Conservation (phyloP, 2,888 invertebrate genomes). For the Spilarctia lutea region DNA sequence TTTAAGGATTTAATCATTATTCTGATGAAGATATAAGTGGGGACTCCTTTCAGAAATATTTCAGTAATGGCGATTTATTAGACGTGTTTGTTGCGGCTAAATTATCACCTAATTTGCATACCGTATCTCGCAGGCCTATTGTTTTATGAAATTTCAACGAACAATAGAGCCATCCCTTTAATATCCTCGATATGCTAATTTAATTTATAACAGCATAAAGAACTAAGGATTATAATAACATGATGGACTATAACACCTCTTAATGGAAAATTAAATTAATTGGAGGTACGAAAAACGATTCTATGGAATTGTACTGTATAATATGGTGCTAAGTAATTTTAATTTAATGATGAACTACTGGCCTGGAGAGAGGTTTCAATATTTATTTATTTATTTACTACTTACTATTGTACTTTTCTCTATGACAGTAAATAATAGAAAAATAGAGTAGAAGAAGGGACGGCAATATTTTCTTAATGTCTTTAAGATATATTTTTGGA, state of each 20-base stretch:
- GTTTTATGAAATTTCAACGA: slow-evolving; percentile 2
- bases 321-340: background rate
- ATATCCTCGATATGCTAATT: slow-evolving; percentile 9
- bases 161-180: slow-evolving; percentile 4
- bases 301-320: background rate
- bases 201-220: slow-evolving; percentile 5
- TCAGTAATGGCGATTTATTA: background rate
- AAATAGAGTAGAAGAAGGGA: background rate
- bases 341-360: background rate
- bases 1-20: background rate
- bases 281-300: background rate
- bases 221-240: background rate
- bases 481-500: background rate
- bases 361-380: background rate
- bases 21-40: slow-evolving; percentile 7
- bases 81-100: background rate
- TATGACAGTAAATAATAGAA: too few relatives aligned
- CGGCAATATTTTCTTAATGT: background rate
- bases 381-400: background rate
- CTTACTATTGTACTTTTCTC: too few relatives aligned
- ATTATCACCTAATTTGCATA: slow-evolving; percentile 1
- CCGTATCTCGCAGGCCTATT: background rate
- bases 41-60: slow-evolving; percentile 8
- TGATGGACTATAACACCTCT: background rate
- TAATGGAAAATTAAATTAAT: background rate